These are phyloP conservation scores for Crax fasciolata DNA, from an alignment of 2,797 vertebrate genomes.

Conservation along the genomic window DNA sequence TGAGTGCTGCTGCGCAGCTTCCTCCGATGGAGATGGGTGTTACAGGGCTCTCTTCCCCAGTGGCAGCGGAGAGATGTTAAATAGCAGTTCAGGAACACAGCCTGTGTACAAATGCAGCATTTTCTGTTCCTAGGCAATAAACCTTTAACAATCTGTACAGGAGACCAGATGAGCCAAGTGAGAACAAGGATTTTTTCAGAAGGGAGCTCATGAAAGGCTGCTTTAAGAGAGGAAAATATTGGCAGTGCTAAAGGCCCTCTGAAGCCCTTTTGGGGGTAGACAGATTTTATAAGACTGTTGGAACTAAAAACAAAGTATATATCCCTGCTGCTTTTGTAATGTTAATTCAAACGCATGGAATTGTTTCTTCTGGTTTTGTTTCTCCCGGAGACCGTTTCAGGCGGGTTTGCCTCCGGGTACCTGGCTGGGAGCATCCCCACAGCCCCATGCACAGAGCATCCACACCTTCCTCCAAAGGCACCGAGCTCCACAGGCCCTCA, in stretches of 20 bases:
- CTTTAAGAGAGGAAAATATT: not conserved
- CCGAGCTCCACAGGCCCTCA: not conserved
- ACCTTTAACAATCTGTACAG: not conserved
- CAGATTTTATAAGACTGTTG: not conserved
- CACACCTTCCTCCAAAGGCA: not conserved
- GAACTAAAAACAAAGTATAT: not conserved
- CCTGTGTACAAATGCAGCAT: rapidly evolving
- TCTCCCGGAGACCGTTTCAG: not conserved
- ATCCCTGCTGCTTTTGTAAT: not conserved
- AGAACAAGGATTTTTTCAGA: not conserved
- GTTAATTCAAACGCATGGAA: not conserved
- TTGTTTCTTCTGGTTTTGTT: not conserved
- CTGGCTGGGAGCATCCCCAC: not conserved
- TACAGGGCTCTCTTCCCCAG: not conserved
- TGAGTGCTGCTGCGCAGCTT: too few species aligned
- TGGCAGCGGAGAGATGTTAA: not conserved
- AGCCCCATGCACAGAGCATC: not conserved
- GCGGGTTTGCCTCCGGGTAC: not conserved
- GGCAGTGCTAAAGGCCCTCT: not conserved
- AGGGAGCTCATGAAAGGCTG: not conserved
- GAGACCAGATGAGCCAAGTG: not conserved
- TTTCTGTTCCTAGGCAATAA: not conserved
- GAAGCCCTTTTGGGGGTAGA: not conserved
- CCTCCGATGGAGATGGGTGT: not conserved
- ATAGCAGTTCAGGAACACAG: not conserved